Percentiles rank a stretch among this genome's conserved stretches.
Evolutionary conservation across 2,888 invertebrate species (phyloP).

Genomic region (Heliconius ethilla): DNA sequence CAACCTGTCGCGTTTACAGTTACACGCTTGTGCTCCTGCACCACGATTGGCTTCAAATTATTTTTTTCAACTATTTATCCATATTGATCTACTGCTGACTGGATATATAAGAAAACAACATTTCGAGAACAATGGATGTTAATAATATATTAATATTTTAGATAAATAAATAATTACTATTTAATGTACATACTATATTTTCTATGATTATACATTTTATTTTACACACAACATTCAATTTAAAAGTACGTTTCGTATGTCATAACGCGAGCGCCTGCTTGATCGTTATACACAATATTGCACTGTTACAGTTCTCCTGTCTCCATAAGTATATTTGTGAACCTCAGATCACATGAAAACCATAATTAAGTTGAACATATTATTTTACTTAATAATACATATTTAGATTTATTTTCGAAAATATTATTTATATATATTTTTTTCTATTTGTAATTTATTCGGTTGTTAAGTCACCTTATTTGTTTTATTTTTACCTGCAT

Average conservation of each 20-base stretch:
- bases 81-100: neutral
- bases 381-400: neutral
- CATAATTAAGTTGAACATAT: neutral
- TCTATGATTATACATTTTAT: conserved; percentile 63
- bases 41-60: no score
- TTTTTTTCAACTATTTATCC: no score
- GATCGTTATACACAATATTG: conserved; percentile 48
- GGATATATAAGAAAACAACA: conserved; percentile 46
- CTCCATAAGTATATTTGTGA: conserved; percentile 7
- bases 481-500: neutral
- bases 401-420: conserved; percentile 1
- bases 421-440: neutral
- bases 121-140: conserved; percentile 62
- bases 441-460: neutral
- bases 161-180: conserved; percentile 70
- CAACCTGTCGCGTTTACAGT: no score
- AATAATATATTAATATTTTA: conserved; percentile 73
- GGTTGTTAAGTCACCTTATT: neutral
- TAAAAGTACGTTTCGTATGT: conserved; percentile 48
- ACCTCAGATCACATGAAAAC: conserved; percentile 20
- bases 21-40: no score
- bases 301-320: conserved; percentile 40
- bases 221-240: conserved; percentile 61
- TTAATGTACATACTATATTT: conserved; percentile 61
- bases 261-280: conserved; percentile 31